Conservation (phyloP, 2,113 vertebrate species). For the Macrotis lagotis region DNA sequence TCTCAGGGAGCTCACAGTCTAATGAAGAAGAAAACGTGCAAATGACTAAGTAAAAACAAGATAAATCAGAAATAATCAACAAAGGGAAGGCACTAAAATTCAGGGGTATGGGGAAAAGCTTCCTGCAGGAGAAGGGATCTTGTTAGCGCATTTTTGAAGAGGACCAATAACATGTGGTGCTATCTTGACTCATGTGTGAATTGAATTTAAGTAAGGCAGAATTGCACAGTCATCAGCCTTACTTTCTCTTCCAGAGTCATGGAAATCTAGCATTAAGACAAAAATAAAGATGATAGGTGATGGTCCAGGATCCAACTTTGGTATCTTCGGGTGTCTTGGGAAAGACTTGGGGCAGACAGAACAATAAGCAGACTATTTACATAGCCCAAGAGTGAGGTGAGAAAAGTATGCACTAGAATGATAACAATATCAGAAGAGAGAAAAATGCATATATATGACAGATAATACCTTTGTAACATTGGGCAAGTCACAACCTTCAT, state of each 20-base stretch:
- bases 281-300: neutral
- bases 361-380: neutral
- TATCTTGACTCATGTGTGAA: neutral
- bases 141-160: neutral
- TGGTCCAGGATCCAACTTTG: neutral
- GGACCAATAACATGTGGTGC: neutral
- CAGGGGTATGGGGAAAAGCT: neutral
- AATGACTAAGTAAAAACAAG: neutral
- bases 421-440: neutral
- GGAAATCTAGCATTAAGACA: neutral
- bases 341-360: neutral
- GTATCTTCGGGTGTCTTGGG: neutral
- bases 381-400: neutral
- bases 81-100: neutral
- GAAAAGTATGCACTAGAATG: neutral
- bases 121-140: neutral
- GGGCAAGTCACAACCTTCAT: neutral
- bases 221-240: neutral
- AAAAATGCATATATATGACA: neutral
- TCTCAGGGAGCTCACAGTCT: neutral
- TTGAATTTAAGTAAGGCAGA: neutral
- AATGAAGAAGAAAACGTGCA: neutral
- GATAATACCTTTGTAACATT: neutral
- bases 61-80: neutral
- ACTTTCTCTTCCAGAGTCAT: neutral